phyloP scores from a whole-genome alignment of 2,888 invertebrate genomes.

The Chesias legatella region DNA sequence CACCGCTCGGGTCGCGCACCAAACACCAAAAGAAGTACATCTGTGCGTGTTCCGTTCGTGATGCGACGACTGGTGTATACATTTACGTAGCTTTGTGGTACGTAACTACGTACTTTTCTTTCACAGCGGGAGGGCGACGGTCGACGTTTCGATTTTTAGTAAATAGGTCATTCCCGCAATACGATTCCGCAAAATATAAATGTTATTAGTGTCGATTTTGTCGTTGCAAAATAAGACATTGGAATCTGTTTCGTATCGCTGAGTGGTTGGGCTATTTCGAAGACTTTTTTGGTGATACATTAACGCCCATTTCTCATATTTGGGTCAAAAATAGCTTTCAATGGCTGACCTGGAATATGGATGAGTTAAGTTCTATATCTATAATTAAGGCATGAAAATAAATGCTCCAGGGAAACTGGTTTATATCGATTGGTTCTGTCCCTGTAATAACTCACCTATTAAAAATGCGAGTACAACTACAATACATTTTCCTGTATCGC shows the following conservation, averaged over 20 bases:
- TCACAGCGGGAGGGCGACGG: constrained; percentile 19
- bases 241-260: constrained; percentile 20
- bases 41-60: constrained; percentile 11
- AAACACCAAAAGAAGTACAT: constrained; percentile 29
- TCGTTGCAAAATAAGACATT: constrained; percentile 21
- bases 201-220: constrained; percentile 19
- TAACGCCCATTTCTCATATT: constrained; percentile 9
- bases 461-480: no score
- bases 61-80: constrained; percentile 14
- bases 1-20: constrained; percentile 55
- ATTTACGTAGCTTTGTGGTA: constrained; percentile 20
- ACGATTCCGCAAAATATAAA: constrained; percentile 24
- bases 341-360: no score
- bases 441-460: no score
- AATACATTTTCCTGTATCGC: no score
- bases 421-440: no score
- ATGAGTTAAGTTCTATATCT: no score
- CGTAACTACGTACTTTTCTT: constrained; percentile 21
- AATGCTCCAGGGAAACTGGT: no score
- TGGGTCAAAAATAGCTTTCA: no score
- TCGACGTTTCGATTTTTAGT: constrained; percentile 23
- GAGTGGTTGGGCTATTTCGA: constrained; percentile 16
- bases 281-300: constrained; percentile 8
- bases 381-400: no score
- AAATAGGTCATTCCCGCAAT: constrained; percentile 27